Evolutionary conservation across 2,888 invertebrate species (phyloP).

Genomic region (Eupeodes latifasciatus): DNA sequence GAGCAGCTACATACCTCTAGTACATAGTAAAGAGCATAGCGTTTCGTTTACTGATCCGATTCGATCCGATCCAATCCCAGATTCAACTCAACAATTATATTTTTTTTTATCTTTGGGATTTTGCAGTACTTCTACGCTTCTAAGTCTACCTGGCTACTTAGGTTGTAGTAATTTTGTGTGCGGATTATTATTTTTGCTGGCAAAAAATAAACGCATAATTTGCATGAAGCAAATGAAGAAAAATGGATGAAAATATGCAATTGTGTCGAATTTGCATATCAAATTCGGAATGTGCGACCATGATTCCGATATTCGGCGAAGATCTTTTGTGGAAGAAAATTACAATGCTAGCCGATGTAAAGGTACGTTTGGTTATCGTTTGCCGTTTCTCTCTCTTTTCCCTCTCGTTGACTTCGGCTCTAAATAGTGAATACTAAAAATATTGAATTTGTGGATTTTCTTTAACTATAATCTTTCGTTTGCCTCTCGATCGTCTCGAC

Average conservation of each 20-base stretch:
- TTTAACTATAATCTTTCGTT: conserved; percentile 31
- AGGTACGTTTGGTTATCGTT: conserved; percentile 78
- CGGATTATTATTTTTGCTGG: conserved; percentile 13
- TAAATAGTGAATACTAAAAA: background rate
- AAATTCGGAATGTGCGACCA: conserved; percentile 81
- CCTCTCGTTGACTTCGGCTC: background rate
- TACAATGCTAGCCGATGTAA: conserved; percentile 82
- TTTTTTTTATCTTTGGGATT: background rate
- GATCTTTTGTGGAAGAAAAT: conserved; percentile 83
- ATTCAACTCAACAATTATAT: background rate
- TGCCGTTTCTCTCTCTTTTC: background rate
- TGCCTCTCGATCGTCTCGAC: background rate
- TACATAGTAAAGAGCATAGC: background rate
- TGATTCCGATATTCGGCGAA: conserved; percentile 84
- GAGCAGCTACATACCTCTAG: background rate
- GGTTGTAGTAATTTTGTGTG: background rate
- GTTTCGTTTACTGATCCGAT: conserved; percentile 3
- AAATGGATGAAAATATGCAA: conserved; percentile 79
- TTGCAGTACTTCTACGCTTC: background rate
- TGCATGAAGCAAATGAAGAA: conserved; percentile 67
- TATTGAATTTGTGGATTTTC: conserved; percentile 17
- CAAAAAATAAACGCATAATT: conserved; percentile 31
- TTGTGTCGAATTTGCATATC: conserved; percentile 84
- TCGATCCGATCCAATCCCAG: background rate
- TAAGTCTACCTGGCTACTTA: too few relatives aligned